A percentile compares a stretch with the other conserved stretches of the same genome.
phyloP scores from a whole-genome alignment of 2,888 invertebrate genomes.

The Zygogramma bicolorata region DNA sequence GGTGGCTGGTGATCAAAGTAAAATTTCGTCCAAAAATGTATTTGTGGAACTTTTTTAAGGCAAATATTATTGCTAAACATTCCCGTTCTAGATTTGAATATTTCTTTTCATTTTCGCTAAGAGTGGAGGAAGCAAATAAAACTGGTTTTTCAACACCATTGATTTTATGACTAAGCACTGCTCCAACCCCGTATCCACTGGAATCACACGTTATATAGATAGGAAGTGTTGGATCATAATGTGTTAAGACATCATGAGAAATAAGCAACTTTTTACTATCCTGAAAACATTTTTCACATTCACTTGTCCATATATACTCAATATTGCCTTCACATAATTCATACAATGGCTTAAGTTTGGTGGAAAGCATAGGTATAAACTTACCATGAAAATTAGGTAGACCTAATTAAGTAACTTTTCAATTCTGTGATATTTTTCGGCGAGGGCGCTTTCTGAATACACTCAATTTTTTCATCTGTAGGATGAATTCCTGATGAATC shows the following conservation, averaged over 20 bases:
- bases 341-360: conserved; percentile 6
- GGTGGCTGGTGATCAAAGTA: conserved; percentile 39
- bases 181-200: conserved; percentile 46
- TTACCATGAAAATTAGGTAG: conserved; percentile 5
- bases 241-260: conserved; percentile 30
- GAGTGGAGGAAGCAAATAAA: conserved; percentile 47
- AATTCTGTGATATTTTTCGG: not conserved
- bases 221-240: conserved; percentile 42
- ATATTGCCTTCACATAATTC: not conserved
- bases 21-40: conserved; percentile 20
- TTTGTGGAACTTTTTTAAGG: conserved; percentile 25
- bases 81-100: conserved; percentile 59
- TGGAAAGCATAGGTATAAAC: conserved; percentile 8
- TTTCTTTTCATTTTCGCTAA: conserved; percentile 55
- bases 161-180: conserved; percentile 45
- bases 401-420: conserved; percentile 5
- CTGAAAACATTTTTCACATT: no score
- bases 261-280: no score
- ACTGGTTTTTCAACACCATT: conserved; percentile 41
- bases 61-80: conserved; percentile 40
- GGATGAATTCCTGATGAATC: no score
- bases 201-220: conserved; percentile 46
- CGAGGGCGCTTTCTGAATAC: no score
- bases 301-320: no score
- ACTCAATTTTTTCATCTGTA: no score